Evolutionary conservation across 2,797 vertebrate species (phyloP).

Genomic region (Crypturellus tataupa): DNA sequence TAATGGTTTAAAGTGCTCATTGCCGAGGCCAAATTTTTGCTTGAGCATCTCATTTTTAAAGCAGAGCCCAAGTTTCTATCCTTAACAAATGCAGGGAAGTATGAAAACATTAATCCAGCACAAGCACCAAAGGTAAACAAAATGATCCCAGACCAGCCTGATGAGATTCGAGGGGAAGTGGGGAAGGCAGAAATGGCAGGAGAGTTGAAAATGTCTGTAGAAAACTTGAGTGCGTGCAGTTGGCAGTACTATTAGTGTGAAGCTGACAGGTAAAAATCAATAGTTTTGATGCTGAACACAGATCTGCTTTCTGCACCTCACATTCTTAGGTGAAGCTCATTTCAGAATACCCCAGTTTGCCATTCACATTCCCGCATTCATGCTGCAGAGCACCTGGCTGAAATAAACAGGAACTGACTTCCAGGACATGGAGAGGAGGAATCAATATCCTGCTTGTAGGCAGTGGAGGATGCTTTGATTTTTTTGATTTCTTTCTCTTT

Average conservation of each 20-base stretch:
- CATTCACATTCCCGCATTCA: neutral
- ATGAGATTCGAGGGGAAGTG: neutral
- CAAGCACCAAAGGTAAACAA: neutral
- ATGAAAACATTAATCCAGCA: neutral
- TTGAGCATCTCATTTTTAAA: neutral
- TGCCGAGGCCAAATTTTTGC: neutral
- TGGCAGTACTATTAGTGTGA: neutral
- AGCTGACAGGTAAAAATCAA: neutral
- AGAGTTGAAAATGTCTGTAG: neutral
- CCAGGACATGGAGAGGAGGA: neutral
- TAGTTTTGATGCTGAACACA: neutral
- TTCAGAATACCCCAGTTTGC: neutral
- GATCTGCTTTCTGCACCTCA: neutral
- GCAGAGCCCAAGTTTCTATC: neutral
- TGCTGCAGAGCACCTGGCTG: neutral
- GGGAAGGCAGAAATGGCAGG: neutral
- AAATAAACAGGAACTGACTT: constrained; percentile 37
- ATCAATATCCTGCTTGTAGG: constrained; percentile 12
- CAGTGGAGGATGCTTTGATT: neutral
- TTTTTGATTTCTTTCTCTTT: constrained; percentile 11
- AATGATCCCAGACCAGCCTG: neutral
- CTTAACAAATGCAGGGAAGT: neutral
- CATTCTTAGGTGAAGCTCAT: neutral
- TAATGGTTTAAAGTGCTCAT: neutral
- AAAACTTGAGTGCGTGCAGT: neutral